phyloP scores from a whole-genome alignment of 2,113 vertebrate genomes.

The Platichthys stellatus region DNA sequence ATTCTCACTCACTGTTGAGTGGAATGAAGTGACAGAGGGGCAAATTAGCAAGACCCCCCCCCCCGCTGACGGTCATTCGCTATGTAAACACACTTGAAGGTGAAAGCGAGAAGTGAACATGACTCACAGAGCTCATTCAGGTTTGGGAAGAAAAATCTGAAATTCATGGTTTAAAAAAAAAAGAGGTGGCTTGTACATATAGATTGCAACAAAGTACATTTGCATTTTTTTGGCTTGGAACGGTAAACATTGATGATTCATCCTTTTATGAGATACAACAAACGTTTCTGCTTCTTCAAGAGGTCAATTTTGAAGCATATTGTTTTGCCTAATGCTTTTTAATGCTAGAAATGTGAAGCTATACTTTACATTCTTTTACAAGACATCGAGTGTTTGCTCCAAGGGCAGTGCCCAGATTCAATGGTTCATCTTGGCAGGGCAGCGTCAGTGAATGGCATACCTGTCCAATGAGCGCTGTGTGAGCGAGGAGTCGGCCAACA shows the following conservation, averaged over 20 bases:
- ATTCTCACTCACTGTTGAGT: conserved; percentile 69
- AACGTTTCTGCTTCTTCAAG: not conserved
- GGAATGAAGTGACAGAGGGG: conserved; percentile 59
- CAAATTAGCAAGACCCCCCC: conserved; percentile 35
- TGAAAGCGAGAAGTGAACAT: conserved; percentile 19
- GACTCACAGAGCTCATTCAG: conserved; percentile 1
- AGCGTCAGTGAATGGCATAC: conserved; percentile 43
- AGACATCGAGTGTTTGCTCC: not conserved
- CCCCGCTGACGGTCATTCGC: conserved; percentile 27
- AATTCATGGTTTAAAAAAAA: not conserved
- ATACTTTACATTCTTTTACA: not conserved
- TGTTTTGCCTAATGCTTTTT: not conserved
- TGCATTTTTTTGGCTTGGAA: not conserved
- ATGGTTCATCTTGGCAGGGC: not conserved
- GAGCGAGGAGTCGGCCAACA: conserved; percentile 39
- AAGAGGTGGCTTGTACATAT: not conserved
- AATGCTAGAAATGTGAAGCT: not conserved
- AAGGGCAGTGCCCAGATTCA: not conserved
- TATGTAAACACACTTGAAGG: conserved; percentile 23
- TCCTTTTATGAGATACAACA: not conserved
- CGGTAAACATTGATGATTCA: not conserved
- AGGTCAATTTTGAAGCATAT: not conserved
- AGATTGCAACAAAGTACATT: not conserved
- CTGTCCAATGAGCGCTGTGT: conserved; percentile 50
- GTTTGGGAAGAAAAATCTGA: not conserved